Evolutionary conservation across 2,113 vertebrate species (phyloP), one percentile per base, ranked within the genome.

Genomic region (Phoenicopterus ruber): DNA sequence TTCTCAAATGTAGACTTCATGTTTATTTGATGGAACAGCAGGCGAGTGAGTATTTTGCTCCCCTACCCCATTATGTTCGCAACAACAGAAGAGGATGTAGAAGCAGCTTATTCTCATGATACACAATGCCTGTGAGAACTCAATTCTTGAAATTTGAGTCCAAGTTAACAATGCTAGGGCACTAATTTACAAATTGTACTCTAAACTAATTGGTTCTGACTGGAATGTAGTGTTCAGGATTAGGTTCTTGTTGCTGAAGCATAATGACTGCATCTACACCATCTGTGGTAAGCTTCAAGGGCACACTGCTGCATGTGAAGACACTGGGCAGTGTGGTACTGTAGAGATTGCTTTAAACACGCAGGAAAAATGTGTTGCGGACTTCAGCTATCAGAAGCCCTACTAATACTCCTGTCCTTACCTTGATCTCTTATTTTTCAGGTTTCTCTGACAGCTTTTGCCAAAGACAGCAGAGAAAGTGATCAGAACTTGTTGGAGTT

Each of bases 391-490:
- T 34, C 12, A n/a, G 82, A 65, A 93, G 8, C 42, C 19, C 38
- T 86, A 14, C 31, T 88, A 73, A 92, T 62, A 49, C 10, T 88
- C 16, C 21, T 65, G 55, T 80, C 42, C 29, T 92, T 44, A 78
- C 80, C 54, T 70, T 58, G 29, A 29, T 95, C 54, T 97, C 84
- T 83, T 94, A 69, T 96, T 95, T 96, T 96, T 82, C 94, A 95
- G 96, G 63, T 91, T 88, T 97, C 19, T 91, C 52, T 92, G 62
- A 81, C 72, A 86, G 55, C 54, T 95, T 92, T 96, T 92, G 63
- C 38, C 62, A 87, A 80, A 86, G 82, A 52, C 70, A 57, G 66
- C 92, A 92, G 80, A 84, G 87, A 74, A 74, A 58, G 17, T 86
- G 72, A 83, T 86, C 63, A 74, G 76, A 92, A 74, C 67, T 86